phyloP scores from a whole-genome alignment of 2,797 vertebrate genomes.

The Petrocephalus schoutedeni region DNA sequence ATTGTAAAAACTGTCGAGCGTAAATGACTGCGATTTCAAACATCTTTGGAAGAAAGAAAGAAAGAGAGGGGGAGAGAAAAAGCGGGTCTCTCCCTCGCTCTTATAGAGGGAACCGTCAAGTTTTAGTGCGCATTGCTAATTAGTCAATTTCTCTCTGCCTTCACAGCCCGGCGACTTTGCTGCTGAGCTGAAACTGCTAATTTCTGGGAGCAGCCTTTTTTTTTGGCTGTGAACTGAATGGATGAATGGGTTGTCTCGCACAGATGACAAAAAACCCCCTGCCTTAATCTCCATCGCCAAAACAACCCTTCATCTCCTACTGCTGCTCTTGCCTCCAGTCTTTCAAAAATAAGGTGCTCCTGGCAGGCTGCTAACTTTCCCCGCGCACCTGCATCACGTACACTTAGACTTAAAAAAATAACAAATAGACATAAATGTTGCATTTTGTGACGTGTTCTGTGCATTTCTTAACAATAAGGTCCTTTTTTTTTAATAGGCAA shows the following conservation, averaged over 20 bases:
- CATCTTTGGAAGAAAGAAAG: slow-evolving; percentile 99
- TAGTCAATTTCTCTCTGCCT: slow-evolving; percentile 99
- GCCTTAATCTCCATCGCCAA: slow-evolving; percentile 97
- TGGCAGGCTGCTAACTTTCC: slow-evolving; percentile 81
- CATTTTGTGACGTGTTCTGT: not conserved
- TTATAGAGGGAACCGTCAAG: slow-evolving; percentile 99
- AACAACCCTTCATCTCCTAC: slow-evolving; percentile 95
- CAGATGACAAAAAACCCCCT: slow-evolving; percentile 99
- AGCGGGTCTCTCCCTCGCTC: slow-evolving; percentile 84
- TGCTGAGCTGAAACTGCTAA: slow-evolving; percentile 99
- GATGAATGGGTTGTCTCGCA: slow-evolving; percentile 99
- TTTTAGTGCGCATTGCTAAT: slow-evolving; percentile 99
- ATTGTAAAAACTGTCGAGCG: slow-evolving; percentile 99
- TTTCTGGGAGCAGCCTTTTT: slow-evolving; percentile 99
- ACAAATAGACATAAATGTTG: not conserved
- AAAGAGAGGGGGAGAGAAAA: slow-evolving; percentile 83
- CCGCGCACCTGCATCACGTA: slow-evolving; percentile 49
- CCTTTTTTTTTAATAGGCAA: not conserved
- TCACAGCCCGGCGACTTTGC: slow-evolving; percentile 99
- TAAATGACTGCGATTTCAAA: slow-evolving; percentile 99
- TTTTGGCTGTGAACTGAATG: slow-evolving; percentile 99
- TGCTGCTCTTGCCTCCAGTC: slow-evolving; percentile 55
- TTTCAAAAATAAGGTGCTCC: slow-evolving; percentile 82
- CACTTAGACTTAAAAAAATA: slow-evolving; percentile 6
- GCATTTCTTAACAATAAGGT: not conserved